A percentile compares a stretch with the other conserved stretches of the same genome.
Conservation (phyloP, 35 echinoderm and acorn worm species). For the Apostichopus californicus region DNA sequence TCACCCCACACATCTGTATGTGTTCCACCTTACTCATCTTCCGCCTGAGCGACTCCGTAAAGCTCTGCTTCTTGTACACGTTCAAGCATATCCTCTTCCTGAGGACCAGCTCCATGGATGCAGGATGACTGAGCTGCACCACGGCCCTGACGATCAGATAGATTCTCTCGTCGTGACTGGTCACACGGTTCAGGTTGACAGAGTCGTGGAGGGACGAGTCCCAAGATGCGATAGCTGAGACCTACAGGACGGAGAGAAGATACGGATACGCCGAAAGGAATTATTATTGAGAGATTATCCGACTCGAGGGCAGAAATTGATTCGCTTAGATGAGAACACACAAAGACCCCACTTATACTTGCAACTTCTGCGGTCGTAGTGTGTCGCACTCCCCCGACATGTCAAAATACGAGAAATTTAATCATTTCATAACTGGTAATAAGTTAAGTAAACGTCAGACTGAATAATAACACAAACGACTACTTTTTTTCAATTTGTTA, state of each 20-base stretch:
- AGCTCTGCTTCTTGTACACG: slow-evolving; percentile 96
- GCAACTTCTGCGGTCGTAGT: too few species aligned
- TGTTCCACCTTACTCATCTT: slow-evolving; percentile 84
- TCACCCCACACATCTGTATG: slow-evolving; percentile 85
- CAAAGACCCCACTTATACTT: too few species aligned
- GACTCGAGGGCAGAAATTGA: too few species aligned
- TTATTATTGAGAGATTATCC: too few species aligned
- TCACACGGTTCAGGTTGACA: slow-evolving; percentile 82
- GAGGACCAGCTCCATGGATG: slow-evolving; percentile 89
- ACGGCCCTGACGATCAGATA: slow-evolving; percentile 89
- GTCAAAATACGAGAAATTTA: too few species aligned
- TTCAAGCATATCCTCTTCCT: slow-evolving; percentile 90
- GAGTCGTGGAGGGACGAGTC: slow-evolving; percentile 98
- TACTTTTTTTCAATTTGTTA: too few species aligned
- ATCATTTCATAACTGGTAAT: too few species aligned
- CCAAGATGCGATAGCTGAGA: slow-evolving; percentile 97
- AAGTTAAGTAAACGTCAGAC: too few species aligned
- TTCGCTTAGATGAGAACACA: too few species aligned
- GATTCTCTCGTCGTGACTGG: slow-evolving; percentile 81
- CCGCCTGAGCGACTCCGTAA: slow-evolving; percentile 74
- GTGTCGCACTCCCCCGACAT: too few species aligned
- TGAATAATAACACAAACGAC: too few species aligned
- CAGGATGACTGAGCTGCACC: slow-evolving; percentile 91
- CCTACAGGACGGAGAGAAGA: slow-evolving; percentile 43
- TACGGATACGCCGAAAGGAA: too few species aligned